Conservation (phyloP, 2,797 vertebrate species). For the Anguilla megastoma region DNA sequence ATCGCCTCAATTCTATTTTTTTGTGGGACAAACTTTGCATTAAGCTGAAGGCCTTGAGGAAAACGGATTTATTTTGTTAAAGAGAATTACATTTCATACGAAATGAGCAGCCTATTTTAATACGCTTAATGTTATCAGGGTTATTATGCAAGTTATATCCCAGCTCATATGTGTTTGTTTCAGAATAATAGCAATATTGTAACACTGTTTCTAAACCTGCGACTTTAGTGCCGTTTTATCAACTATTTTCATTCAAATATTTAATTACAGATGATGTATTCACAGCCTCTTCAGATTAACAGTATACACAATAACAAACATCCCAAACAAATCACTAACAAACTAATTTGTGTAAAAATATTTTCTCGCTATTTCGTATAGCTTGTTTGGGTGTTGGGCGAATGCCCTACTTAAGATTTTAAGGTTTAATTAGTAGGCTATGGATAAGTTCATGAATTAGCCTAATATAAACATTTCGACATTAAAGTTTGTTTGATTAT, state of each 20-base stretch:
- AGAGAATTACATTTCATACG: background rate
- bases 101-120: background rate
- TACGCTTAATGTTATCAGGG: background rate
- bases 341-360: background rate
- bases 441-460: background rate
- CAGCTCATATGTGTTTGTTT: background rate
- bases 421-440: background rate
- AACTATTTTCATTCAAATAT: background rate
- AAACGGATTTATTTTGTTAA: conserved; percentile 1
- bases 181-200: background rate
- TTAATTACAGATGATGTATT: background rate
- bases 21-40: background rate
- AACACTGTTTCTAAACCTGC: background rate
- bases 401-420: background rate
- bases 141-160: background rate
- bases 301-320: too few species aligned
- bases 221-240: background rate
- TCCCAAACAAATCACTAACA: too few species aligned
- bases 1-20: background rate
- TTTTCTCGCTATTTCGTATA: background rate
- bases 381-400: background rate
- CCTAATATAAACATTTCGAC: background rate
- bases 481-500: background rate
- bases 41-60: background rate
- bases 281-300: background rate